Conservation (phyloP, 2,797 vertebrate genomes). For the Muraenolepis orangiensis region DNA sequence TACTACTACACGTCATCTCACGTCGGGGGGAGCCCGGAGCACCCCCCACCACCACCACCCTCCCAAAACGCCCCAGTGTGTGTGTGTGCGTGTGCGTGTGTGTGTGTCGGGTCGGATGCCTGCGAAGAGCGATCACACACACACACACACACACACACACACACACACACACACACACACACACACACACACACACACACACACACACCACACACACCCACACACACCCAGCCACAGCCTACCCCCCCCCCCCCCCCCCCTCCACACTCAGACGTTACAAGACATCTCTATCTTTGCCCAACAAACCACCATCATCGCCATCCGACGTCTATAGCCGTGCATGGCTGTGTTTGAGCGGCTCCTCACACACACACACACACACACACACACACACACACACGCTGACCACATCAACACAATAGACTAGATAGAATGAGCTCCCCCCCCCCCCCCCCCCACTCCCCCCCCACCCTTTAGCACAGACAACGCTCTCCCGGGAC, state of each 20-base stretch:
- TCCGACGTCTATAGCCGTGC: not conserved
- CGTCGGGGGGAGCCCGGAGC: conserved; percentile 23
- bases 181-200: not conserved
- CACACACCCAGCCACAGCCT: not conserved
- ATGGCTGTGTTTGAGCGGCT: not conserved
- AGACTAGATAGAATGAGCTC: conserved; percentile 60
- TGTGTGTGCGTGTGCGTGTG: too few species aligned
- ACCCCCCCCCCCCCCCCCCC: too few species aligned
- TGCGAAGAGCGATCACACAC: conserved; percentile 12
- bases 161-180: not conserved
- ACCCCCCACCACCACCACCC: not conserved
- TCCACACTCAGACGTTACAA: not conserved
- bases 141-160: not conserved
- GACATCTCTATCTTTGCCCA: not conserved
- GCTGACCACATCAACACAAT: conserved; percentile 57
- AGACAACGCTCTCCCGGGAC: conserved; percentile 37
- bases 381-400: not conserved
- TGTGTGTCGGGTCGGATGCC: too few species aligned
- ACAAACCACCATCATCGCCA: not conserved
- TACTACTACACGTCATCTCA: conserved; percentile 28
- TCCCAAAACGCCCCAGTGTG: conserved; percentile 17
- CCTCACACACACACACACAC: not conserved
- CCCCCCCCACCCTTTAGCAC: conserved; percentile 43
- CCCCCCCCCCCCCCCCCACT: conserved; percentile 51
- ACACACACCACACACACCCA: not conserved